Base-by-base conservation (phyloP, 2,888 invertebrate genomes). In the Catocala nupta region DNA sequence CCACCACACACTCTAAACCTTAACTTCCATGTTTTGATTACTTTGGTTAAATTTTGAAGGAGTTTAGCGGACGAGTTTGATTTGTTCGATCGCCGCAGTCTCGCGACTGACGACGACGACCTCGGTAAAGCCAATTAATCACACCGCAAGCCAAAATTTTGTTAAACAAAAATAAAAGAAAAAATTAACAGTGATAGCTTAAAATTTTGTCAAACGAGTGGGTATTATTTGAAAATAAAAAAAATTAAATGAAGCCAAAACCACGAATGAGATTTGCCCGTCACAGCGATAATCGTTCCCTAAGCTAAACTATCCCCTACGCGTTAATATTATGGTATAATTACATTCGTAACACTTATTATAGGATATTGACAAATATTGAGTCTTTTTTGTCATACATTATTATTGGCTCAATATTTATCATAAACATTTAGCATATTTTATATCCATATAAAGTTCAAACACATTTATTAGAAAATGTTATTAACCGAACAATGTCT, bases 1-100 rank as follows among this genome's bases (percentile, higher is more conserved):
- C 92, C 93, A 94, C 93, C 93, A 94, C 93, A 94, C 93, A 94
- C 93, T 94, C 93, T 92, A 90, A 90, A 94, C 93, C 93, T 90
- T 88, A 78, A 91, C 93, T 93, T 93, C 93, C 93, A 88, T 89
- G 81, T 87, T 87, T 82, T 84, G 65, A 87, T 87, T 87, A 81
- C 68, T 66, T 80, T 86, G 84, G 92, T 93, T 93, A 93, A 93
- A 93, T 93, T 94, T 94, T 90, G 93, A 92, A 90, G 72, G 77
- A 85, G 78, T 75, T 81, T 45, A 83, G 82, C 82, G 81, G 82
- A 87, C 87, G 85, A 85, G 74, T 85, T 87, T 83, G 76, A 80
- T 76, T 77, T 73, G 65, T 77, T 70, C 62, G 71, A 74, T 68
- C 74, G 72, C 75, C 80, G 81, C 67, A 72, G 76, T 68, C 77